Evolutionary conservation across 2,113 vertebrate genomes (phyloP), one percentile per base, ranked within the genome.

Genomic region (Cavia aperea): DNA sequence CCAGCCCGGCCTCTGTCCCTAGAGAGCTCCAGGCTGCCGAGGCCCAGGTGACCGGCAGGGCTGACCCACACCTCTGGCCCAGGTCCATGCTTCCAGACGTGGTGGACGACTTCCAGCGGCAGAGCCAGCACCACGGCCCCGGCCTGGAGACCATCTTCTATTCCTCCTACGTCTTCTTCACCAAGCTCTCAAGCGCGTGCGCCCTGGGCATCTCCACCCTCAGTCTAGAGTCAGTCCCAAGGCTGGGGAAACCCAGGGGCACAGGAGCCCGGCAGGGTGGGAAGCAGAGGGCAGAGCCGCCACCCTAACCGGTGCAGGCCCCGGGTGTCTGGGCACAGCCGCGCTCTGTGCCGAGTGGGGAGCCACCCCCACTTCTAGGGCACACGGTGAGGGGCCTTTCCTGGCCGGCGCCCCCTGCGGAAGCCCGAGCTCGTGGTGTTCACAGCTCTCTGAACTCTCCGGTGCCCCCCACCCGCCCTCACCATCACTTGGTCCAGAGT

Each of bases 21-120:
- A n/a, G 70, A 86, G 62, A 66, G 36, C 43, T 33, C 46, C 11
- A 51, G 49, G 60, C 54, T 29, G 68, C 23, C 39, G 1, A n/a
- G 36, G 54, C 36, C 12, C 1, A 58, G 31, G 54, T 39, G 21
- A 26, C 9, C 2, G 14, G 24, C 43, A 58, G 23, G 46, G 56
- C 29, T 93, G 62, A 95, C 51, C 58, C 5, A 29, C 46, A 31
- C 29, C 2, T 84, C 88, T 51, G 24, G 49, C 51, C 49, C 33
- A 99, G 99, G 99, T 99, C 99, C 10, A 99, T 99, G 98, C 97
- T 99, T 93, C 99, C 99, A 36, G 99, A 99, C 62, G 98, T 99
- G 93, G 98, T 99, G 73, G 99, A 99, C 94, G 98, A 98, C 96
- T 99, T 99, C 97, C 98, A 98, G 91, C 95, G 98, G 97, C 97